Base-by-base conservation (phyloP, 2,113 vertebrate genomes). In the Tragelaphus scriptus region DNA sequence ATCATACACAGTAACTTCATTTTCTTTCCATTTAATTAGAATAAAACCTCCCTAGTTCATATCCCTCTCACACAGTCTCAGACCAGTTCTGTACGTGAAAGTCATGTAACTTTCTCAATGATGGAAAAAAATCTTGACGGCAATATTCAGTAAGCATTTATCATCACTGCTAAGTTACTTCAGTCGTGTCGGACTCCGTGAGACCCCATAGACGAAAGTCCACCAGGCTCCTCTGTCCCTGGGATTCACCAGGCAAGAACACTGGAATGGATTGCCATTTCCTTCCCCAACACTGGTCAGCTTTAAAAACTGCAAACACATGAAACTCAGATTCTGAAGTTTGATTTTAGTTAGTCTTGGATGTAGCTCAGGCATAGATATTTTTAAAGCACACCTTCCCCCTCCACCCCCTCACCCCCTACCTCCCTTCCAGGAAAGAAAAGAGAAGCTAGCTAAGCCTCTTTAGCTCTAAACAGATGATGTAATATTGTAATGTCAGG, bases 401-500 rank as follows among this genome's bases (percentile, higher is more conserved):
- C 25, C 23, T 8, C 25, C 49, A 19, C 68, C 65, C 65, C 40
- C 75, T n/a, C 19, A 55, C 19, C 80, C 32, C 51, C 51, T 32
- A n/a, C 13, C 19, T 1, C 15, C 23, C 32, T 4, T 7, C 17
- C 79, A 55, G 47, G 30, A 85, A 40, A 51, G 36, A 56, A 15
- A 84, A 32, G 40, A 68, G 49, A 80, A 88, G 23, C 49, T 80
- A 56, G 53, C 5, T 14, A 68, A 81, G 26, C 17, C 11, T 65
- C 61, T 90, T 88, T 3, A n/a, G 65, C 15, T 49, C 17, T 40
- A 65, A 77, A n/a, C 32, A 95, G 9, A 56, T 32, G 0, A 85
- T 95, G 21, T 55, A 56, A 93, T 92, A n/a, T 65, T 98, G 98
- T 93, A 97, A 92, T 79, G 47, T 19, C 40, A 92, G 80, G 51